Evolutionary conservation across 2,797 vertebrate genomes (phyloP).

Genomic region (Periophthalmus magnuspinnatus): DNA sequence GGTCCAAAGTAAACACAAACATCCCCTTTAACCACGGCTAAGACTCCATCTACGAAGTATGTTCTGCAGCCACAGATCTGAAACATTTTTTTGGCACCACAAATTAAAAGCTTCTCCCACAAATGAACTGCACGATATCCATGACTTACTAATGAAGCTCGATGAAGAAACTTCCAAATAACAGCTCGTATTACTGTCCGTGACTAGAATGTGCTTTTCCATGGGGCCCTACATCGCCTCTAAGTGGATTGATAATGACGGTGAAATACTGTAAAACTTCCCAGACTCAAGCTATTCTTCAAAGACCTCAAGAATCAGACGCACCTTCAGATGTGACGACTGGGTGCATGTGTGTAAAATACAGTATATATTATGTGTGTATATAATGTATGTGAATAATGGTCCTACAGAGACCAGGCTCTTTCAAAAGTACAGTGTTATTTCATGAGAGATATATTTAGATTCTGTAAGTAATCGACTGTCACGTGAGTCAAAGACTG

Average conservation of each 20-base stretch:
- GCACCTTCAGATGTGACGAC: slow-evolving; percentile 60
- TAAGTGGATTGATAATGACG: slow-evolving; percentile 14
- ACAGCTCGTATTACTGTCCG: slow-evolving; percentile 12
- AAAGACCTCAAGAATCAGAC: slow-evolving; percentile 56
- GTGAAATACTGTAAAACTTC: slow-evolving; percentile 32
- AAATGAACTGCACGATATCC: slow-evolving; percentile 21
- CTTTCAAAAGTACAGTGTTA: slow-evolving; percentile 75
- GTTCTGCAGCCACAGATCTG: background rate
- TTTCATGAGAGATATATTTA: slow-evolving; percentile 78
- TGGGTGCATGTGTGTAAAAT: slow-evolving; percentile 63
- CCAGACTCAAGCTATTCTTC: slow-evolving; percentile 56
- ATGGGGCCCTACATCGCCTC: slow-evolving; percentile 15
- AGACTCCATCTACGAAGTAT: background rate
- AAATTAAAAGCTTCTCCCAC: slow-evolving; percentile 20
- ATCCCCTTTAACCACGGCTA: background rate
- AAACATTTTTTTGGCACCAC: slow-evolving; percentile 10
- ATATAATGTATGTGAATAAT: slow-evolving; percentile 74
- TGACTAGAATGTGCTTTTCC: slow-evolving; percentile 39
- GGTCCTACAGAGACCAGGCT: slow-evolving; percentile 58
- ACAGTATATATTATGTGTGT: slow-evolving; percentile 53
- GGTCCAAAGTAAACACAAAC: background rate
- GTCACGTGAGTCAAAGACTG: slow-evolving; percentile 71
- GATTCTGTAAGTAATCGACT: slow-evolving; percentile 72
- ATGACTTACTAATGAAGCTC: slow-evolving; percentile 12
- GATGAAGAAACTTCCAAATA: slow-evolving; percentile 23